Evolutionary conservation across 2,113 vertebrate genomes (phyloP).

Genomic region (Mastomys natalensis): DNA sequence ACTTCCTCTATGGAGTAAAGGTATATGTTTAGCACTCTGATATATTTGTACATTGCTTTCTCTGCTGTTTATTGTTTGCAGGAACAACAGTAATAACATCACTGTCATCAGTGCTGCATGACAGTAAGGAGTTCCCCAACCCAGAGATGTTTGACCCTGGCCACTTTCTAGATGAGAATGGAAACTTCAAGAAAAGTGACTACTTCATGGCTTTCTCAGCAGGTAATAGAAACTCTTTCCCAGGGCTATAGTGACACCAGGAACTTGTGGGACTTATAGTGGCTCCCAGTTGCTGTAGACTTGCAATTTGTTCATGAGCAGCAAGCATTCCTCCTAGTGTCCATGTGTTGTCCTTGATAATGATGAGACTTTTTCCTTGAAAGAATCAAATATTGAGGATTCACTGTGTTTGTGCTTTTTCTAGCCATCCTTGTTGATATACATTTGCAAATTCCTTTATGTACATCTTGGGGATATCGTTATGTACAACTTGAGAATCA

Average conservation of each 20-base stretch:
- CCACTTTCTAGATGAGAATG: background rate
- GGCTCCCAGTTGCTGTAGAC: background rate
- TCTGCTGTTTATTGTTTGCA: background rate
- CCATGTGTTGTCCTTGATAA: too few relatives aligned
- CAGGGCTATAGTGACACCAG: too few relatives aligned
- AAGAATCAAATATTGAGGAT: too few relatives aligned
- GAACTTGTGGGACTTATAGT: background rate
- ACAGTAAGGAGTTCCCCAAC: background rate
- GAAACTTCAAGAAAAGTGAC: background rate
- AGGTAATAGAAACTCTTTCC: background rate
- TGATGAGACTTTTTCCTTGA: too few relatives aligned
- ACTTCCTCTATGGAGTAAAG: too few relatives aligned
- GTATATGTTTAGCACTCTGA: too few relatives aligned
- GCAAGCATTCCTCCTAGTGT: background rate
- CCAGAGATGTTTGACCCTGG: background rate
- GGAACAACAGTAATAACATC: background rate
- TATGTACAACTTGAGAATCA: too few relatives aligned
- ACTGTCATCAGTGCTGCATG: background rate
- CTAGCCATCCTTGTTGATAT: too few relatives aligned
- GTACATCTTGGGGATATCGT: too few relatives aligned
- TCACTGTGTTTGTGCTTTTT: too few relatives aligned
- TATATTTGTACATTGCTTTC: background rate
- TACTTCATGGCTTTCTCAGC: background rate
- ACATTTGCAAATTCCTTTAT: too few relatives aligned
- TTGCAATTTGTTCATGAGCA: background rate